Evolutionary conservation across 2,888 invertebrate species (phyloP).

Genomic region (Amblyteles armatorius): DNA sequence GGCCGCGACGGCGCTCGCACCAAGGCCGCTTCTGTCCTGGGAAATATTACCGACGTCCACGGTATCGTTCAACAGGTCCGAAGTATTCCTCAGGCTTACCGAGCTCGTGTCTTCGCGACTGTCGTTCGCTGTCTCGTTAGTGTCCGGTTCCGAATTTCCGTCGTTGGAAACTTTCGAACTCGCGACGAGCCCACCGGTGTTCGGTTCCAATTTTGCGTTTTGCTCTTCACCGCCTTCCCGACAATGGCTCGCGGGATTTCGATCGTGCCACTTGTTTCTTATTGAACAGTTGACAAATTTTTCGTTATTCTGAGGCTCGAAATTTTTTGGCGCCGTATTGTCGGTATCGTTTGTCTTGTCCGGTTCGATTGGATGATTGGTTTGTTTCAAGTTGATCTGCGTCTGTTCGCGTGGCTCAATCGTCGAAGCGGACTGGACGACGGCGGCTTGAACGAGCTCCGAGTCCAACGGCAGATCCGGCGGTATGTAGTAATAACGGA

Average conservation of each 20-base stretch:
- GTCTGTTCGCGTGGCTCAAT: constrained; percentile 32
- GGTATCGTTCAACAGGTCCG: constrained; percentile 67
- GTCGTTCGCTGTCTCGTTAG: constrained; percentile 36
- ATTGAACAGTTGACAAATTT: not conserved
- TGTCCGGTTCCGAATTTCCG: constrained; percentile 31
- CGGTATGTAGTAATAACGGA: constrained; percentile 87
- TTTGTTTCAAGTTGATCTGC: constrained; percentile 53
- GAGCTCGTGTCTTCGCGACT: constrained; percentile 41
- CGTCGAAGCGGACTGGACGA: constrained; percentile 55
- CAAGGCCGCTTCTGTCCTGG: constrained; percentile 45
- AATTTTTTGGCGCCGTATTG: not conserved
- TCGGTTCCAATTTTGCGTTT: constrained; percentile 1
- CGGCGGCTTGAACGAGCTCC: constrained; percentile 81
- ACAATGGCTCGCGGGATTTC: not conserved
- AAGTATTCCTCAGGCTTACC: constrained; percentile 43
- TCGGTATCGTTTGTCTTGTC: constrained; percentile 22
- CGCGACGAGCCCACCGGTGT: not conserved
- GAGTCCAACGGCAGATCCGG: constrained; percentile 85
- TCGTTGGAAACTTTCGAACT: constrained; percentile 18
- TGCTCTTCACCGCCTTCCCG: not conserved
- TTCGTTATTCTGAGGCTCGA: constrained; percentile 13
- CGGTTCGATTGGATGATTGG: constrained; percentile 13
- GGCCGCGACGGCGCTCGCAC: constrained; percentile 16
- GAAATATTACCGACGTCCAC: constrained; percentile 68
- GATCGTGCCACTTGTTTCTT: not conserved